Percentiles rank a stretch among this genome's conserved stretches.
These are phyloP conservation scores for Agonum fuliginosum DNA, from an alignment of 2,888 invertebrate species.

Conservation along the genomic window DNA sequence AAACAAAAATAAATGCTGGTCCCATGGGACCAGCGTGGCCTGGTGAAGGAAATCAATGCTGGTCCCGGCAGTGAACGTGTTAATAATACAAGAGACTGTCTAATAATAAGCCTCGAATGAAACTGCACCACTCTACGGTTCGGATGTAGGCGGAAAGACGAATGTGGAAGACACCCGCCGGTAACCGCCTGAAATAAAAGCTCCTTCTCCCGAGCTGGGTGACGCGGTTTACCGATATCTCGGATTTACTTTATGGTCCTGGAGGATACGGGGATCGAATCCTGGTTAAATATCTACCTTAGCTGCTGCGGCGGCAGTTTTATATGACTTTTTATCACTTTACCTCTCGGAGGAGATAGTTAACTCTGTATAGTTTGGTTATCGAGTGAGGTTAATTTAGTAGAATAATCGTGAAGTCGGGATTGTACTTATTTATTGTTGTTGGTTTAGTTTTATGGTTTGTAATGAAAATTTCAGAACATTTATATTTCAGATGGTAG, in stretches of 20 bases:
- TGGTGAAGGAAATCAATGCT: no score
- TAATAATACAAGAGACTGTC: no score
- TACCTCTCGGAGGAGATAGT: conserved; percentile 45
- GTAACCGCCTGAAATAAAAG: neutral
- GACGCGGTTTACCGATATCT: conserved; percentile 60
- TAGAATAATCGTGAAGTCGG: neutral
- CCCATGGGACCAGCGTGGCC: no score
- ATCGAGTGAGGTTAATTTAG: neutral
- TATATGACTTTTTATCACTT: conserved; percentile 58
- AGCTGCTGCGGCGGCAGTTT: conserved; percentile 54
- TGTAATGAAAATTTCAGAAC: no score
- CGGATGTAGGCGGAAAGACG: no score
- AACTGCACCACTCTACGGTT: no score
- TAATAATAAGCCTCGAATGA: no score
- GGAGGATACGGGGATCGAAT: conserved; percentile 52
- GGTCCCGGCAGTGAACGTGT: no score
- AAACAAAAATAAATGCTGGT: no score
- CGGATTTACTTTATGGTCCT: conserved; percentile 58
- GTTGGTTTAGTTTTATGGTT: neutral
- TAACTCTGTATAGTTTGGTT: conserved; percentile 34
- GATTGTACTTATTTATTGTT: neutral
- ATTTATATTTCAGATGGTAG: no score
- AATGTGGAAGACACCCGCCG: no score
- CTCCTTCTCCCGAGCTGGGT: neutral
- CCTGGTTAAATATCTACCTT: conserved; percentile 48